Evolutionary conservation across 1,140 invertebrate genomes (phyloP), one percentile per base, ranked within the genome.

Genomic region (Thaumatotibia leucotreta): DNA sequence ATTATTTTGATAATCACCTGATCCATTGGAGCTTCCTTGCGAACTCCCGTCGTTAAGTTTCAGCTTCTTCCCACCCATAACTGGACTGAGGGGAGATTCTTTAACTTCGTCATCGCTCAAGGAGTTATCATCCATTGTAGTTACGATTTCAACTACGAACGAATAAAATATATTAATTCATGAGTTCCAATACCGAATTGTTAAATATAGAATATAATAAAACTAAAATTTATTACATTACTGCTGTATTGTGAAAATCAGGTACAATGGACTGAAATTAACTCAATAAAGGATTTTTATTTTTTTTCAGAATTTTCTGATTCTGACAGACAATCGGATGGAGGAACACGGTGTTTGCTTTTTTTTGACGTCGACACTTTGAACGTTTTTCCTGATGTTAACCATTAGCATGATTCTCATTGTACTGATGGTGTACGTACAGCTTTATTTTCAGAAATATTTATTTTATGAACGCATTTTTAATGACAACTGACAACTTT

Each of bases 1-100:
- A 67, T 35, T 20, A 24, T 52, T 39, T 14, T 22, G 63, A 67
- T 54, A 71, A 70, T 79, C 77, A 89, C 88, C 84, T 69, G 69
- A 73, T 65, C 83, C 86, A 62, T 80, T 82, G 2, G 82, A 68
- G 77, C 88, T 89, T 23, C 87, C 85, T 62, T 90, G 88, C 1
- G 88, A 90, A 64, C 84, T 89, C 10, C 88, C 88, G 67, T 90
- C 88, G 66, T 90, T 90, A 63, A 90, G 71, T 78, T 90, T 90
- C n/a, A 86, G 61, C 69, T 89, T 90, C 68, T 90, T 90, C 65
- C 83, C 79, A 73, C 82, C 73, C 32, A 74, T 73, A 79, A 83
- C 83, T 62, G 84, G 84, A 49, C 80, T 87, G n/a, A 75, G 33
- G 68, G 79, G 74, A 10, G 80, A 78, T 73, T 86, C 77, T 66